Conservation (phyloP, 2,888 invertebrate genomes). For the Acanthoscelides obtectus region DNA sequence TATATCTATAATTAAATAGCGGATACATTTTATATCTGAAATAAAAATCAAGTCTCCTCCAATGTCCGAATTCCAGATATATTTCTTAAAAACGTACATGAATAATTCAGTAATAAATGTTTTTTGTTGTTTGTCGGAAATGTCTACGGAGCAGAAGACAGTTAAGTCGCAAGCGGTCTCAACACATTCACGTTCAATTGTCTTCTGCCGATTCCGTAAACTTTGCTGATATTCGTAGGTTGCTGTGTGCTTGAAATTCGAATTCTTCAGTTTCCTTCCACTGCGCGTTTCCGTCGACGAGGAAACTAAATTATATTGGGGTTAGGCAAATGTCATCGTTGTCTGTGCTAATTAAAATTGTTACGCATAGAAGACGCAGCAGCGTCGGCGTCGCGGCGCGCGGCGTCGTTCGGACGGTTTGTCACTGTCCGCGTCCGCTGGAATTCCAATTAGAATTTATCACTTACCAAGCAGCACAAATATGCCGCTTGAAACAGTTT, state of each 20-base stretch:
- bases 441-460: constrained; percentile 49
- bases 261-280: constrained; percentile 20
- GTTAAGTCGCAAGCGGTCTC: too few relatives aligned
- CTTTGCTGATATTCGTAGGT: too few relatives aligned
- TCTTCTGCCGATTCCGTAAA: too few relatives aligned
- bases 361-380: constrained; percentile 41
- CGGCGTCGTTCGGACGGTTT: not conserved
- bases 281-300: constrained; percentile 6
- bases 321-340: constrained; percentile 38
- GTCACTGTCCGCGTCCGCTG: constrained; percentile 26
- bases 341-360: constrained; percentile 44
- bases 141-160: too few relatives aligned
- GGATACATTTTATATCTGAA: too few relatives aligned
- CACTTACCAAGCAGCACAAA: constrained; percentile 44
- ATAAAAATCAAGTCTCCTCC: too few relatives aligned
- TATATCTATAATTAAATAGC: too few relatives aligned
- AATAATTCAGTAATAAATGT: too few relatives aligned
- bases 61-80: too few relatives aligned
- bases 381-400: not conserved
- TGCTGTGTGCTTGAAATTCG: constrained; percentile 10
- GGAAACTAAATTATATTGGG: constrained; percentile 22
- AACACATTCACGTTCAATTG: too few relatives aligned
- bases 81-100: too few relatives aligned
- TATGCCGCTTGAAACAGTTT: constrained; percentile 20
- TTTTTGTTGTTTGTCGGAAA: too few relatives aligned